phyloP scores from a whole-genome alignment of 2,797 vertebrate species.

The Anguilla anguilla region DNA sequence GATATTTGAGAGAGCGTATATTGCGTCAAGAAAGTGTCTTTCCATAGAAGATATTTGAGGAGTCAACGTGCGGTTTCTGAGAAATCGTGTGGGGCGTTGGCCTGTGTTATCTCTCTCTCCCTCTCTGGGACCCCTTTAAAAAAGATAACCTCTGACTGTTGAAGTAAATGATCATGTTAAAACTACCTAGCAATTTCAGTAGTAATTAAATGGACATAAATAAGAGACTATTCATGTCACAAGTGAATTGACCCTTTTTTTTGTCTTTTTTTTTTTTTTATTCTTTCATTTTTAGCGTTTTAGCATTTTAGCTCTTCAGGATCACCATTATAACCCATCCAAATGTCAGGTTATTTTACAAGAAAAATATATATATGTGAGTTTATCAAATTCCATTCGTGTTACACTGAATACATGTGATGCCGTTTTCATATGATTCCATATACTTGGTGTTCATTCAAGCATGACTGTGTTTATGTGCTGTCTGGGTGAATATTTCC shows the following conservation, averaged over 20 bases:
- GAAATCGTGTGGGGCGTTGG: constrained; percentile 24
- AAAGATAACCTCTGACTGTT: constrained; percentile 16
- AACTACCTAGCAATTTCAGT: neutral
- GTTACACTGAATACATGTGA: neutral
- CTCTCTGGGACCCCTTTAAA: neutral
- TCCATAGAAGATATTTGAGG: neutral
- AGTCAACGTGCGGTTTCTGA: constrained; percentile 27
- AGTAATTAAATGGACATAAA: neutral
- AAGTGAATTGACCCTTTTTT: neutral
- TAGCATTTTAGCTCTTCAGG: neutral
- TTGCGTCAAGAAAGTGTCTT: neutral
- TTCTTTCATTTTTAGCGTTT: neutral
- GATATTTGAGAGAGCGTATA: neutral
- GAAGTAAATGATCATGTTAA: neutral
- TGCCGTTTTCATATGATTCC: neutral
- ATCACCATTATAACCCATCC: neutral
- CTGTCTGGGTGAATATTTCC: neutral
- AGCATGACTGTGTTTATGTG: neutral
- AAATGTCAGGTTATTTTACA: neutral
- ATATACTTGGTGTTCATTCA: neutral
- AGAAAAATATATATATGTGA: neutral
- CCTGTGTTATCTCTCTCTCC: constrained; percentile 18
- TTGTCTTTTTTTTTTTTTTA: neutral
- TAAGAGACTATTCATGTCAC: neutral
- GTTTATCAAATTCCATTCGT: neutral